These are phyloP conservation scores for Pseudomugil tenellus DNA, from an alignment of 2,797 vertebrate species.

Conservation along the genomic window DNA sequence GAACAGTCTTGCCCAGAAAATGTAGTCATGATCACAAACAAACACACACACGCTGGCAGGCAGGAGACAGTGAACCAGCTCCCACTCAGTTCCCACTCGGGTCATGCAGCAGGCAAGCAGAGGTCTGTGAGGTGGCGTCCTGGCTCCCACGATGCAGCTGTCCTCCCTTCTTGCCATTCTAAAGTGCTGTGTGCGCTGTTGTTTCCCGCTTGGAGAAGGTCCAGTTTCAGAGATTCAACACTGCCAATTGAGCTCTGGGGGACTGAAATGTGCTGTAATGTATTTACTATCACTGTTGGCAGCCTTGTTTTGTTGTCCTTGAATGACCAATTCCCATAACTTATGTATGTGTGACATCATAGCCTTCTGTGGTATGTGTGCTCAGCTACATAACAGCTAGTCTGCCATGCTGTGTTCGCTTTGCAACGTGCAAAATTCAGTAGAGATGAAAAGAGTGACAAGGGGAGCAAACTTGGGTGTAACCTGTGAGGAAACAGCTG, in stretches of 20 bases:
- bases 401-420: constrained; percentile 30
- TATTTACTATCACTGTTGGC: constrained; percentile 79
- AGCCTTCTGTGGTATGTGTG: constrained; percentile 54
- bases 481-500: constrained; percentile 49
- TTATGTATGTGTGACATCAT: constrained; percentile 72
- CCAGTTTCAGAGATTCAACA: constrained; percentile 64
- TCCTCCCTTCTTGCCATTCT: constrained; percentile 57
- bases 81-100: constrained; percentile 68
- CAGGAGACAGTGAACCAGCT: constrained; percentile 44
- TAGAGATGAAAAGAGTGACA: constrained; percentile 2
- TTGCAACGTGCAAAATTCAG: constrained; percentile 50
- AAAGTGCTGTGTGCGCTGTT: constrained; percentile 64
- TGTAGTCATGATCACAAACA: constrained; percentile 49
- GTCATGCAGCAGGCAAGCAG: constrained; percentile 73
- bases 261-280: constrained; percentile 75
- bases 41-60: constrained; percentile 28
- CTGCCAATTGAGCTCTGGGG: constrained; percentile 74
- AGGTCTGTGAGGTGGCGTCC: constrained; percentile 65
- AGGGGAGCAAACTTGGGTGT: constrained; percentile 24
- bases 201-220: constrained; percentile 69
- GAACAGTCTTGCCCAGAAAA: constrained; percentile 50
- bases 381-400: constrained; percentile 43
- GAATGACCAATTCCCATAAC: constrained; percentile 69
- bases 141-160: constrained; percentile 76
- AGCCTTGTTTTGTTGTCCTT: constrained; percentile 70